Percentiles rank a stretch among this genome's conserved stretches.
Conservation (phyloP, 30 jellyfish, hydroid and myxozoan genomes). For the Aurelia coerulea region DNA sequence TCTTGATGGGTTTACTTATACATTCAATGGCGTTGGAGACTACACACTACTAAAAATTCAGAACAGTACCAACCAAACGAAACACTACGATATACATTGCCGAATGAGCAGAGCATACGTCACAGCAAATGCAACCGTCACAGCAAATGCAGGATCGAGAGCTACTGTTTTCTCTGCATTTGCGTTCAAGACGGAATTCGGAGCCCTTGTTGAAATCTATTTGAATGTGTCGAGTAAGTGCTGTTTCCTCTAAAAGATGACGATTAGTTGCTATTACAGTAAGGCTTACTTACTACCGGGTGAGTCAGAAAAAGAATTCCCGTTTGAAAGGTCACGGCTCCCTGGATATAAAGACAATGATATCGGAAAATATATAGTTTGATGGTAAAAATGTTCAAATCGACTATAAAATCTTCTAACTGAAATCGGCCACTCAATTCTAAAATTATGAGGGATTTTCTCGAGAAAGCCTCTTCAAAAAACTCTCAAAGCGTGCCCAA, state of each 20-base stretch:
- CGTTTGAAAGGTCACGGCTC: too few relatives aligned
- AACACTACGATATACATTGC: slow-evolving; percentile 7
- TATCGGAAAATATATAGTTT: too few relatives aligned
- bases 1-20: slow-evolving; percentile 60
- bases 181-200: slow-evolving; percentile 30
- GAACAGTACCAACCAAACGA: slow-evolving; percentile 17
- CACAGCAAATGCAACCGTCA: background rate
- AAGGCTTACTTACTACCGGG: background rate
- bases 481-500: too few relatives aligned
- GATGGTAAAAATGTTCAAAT: too few relatives aligned
- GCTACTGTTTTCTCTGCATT: slow-evolving; percentile 75
- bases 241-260: background rate
- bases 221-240: slow-evolving; percentile 46
- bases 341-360: too few relatives aligned
- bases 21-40: slow-evolving; percentile 79
- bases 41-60: background rate
- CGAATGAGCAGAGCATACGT: slow-evolving; percentile 59
- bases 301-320: too few relatives aligned
- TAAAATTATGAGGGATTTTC: too few relatives aligned
- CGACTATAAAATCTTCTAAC: too few relatives aligned
- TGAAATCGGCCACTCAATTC: too few relatives aligned
- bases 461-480: too few relatives aligned
- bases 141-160: background rate
- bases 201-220: slow-evolving; percentile 60
- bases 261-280: background rate